Conservation (phyloP, 2,113 vertebrate genomes). For the Ahaetulla prasina region DNA sequence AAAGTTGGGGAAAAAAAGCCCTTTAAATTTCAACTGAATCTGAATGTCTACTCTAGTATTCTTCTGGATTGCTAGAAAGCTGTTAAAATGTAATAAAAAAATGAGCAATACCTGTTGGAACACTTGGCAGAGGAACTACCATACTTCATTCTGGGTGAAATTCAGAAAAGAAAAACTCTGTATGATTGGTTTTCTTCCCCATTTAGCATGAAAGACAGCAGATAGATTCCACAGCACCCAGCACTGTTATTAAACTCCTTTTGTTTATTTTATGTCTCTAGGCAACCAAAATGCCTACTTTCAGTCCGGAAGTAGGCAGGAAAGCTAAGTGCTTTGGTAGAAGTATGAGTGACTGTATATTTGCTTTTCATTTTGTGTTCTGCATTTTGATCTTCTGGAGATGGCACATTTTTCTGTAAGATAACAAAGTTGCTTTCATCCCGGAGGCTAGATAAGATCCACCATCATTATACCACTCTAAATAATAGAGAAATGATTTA, state of each 20-base stretch:
- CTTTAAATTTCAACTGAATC: rapidly evolving
- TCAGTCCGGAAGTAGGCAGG: constrained; percentile 26
- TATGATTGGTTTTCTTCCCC: constrained; percentile 21
- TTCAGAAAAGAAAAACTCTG: not conserved
- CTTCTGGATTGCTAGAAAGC: not conserved
- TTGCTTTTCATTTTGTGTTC: not conserved
- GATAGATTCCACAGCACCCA: constrained; percentile 33
- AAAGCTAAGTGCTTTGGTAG: not conserved
- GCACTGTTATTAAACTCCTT: constrained; percentile 9
- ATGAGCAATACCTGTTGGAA: not conserved
- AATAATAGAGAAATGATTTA: not conserved
- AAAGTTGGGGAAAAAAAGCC: not conserved
- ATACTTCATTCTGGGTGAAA: not conserved
- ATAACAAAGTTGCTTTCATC: not conserved
- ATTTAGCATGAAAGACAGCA: constrained; percentile 39
- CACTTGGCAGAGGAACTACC: not conserved
- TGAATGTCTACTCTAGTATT: rapidly evolving
- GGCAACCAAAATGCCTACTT: constrained; percentile 59
- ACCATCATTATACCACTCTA: not conserved
- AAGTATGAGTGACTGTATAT: not conserved
- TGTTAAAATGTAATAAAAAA: not conserved
- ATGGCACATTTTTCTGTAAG: not conserved
- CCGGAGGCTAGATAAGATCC: not conserved
- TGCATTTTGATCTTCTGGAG: not conserved
- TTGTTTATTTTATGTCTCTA: constrained; percentile 67